Evolutionary conservation across 2,888 invertebrate species (phyloP), one percentile per base, ranked within the genome.

Genomic region (Lypha dubia): DNA sequence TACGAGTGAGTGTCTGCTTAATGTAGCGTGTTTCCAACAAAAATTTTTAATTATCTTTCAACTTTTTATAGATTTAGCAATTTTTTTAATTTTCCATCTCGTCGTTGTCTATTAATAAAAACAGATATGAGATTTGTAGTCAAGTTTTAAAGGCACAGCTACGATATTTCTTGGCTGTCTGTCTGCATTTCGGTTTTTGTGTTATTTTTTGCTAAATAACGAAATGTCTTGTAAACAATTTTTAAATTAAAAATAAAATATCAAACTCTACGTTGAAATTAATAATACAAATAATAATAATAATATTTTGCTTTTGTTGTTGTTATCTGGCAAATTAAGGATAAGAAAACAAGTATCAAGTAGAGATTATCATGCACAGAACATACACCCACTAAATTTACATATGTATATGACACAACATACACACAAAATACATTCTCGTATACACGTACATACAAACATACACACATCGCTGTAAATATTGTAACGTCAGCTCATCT

Each of bases 211-310:
- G 13, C 38, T 24, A 8, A 70, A 70, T 58, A 74, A 41, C 41
- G 13, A 63, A 70, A 70, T 65, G 41, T 75, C 58, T 70, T 70
- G 70, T 63, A 74, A 70, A 28, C n/a, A 70, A 51, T 79, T 79
- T 74, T 53, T n/a, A 73, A 77, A 74, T 74, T 73, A 24, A 67
- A 73, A 73, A 49, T 24, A 22, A 51, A 71, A 51, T 28, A 15
- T 20, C n/a, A 74, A 75, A 60, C 15, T 28, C 56, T 46, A 44
- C 71, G 79, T 67, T 65, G 63, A 84, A 84, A 79, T 71, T 75
- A 83, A 79, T 75, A 79, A 75, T 65, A 46, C 51, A 82, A 62
- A 73, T 73, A 82, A 73, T 77, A 67, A 60, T 53, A 77, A 83
- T 46, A 46, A 28, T 17, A 15, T 71, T 38, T 67, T 62, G 46